Evolutionary conservation across 2,797 vertebrate genomes (phyloP).

Genomic region (Cyprinodon diabolis): DNA sequence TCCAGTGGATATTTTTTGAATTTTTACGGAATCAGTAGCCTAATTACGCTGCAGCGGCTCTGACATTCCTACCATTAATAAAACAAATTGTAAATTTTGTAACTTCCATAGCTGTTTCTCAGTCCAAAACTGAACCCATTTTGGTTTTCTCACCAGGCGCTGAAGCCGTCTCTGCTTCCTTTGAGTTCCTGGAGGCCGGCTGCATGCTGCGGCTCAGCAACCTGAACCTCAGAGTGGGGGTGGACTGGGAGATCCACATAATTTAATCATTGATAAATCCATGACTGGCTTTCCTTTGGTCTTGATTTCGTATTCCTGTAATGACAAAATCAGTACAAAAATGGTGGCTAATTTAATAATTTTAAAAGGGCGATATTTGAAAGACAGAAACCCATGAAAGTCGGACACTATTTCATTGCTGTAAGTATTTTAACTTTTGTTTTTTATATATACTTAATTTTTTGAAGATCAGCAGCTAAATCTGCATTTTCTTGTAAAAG

Average conservation of each 20-base stretch:
- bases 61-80: background rate
- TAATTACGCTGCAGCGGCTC: background rate
- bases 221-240: constrained; percentile 62
- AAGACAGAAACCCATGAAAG: too few relatives aligned
- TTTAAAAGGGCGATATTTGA: background rate
- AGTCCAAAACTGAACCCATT: background rate
- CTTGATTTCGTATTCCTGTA: background rate
- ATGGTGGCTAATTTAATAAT: background rate
- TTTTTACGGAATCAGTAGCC: too few relatives aligned
- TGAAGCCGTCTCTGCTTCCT: constrained; percentile 27
- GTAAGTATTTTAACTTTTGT: background rate
- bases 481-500: background rate
- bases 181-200: constrained; percentile 52
- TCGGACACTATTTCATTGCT: background rate
- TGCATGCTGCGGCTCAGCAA: constrained; percentile 56
- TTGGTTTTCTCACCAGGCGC: constrained; percentile 44
- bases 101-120: background rate
- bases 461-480: background rate
- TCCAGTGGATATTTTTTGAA: too few relatives aligned
- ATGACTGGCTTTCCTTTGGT: background rate
- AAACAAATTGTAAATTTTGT: background rate
- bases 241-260: constrained; percentile 77
- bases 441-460: background rate
- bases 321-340: too few relatives aligned
- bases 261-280: constrained; percentile 8